These are phyloP conservation scores for Peromyscus nudipes DNA, from an alignment of 2,797 vertebrate genomes.

Conservation along the genomic window DNA sequence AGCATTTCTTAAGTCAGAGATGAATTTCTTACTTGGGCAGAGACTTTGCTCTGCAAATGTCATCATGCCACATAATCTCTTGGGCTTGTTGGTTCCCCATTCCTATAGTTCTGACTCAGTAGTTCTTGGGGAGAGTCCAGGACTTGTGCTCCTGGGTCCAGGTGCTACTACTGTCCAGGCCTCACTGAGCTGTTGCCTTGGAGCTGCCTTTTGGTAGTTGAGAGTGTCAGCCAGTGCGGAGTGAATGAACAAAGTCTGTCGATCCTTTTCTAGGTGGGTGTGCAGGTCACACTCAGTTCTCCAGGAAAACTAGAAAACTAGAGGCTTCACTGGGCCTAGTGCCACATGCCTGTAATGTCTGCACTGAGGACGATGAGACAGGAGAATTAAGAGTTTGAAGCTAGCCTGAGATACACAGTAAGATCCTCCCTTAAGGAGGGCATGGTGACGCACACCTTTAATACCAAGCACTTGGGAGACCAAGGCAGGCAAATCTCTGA, in stretches of 20 bases:
- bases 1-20: constrained; percentile 5
- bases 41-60: not conserved
- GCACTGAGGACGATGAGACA: not conserved
- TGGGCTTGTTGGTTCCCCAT: not conserved
- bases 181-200: not conserved
- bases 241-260: not conserved
- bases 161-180: not conserved
- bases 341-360: not conserved
- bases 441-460: not conserved
- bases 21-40: constrained; percentile 28
- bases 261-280: constrained; percentile 58
- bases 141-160: not conserved
- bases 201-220: not conserved
- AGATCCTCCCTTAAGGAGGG: not conserved
- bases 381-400: not conserved
- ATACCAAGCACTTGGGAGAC: not conserved
- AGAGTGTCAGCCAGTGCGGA: constrained; percentile 20
- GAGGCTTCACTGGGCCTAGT: not conserved
- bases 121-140: not conserved
- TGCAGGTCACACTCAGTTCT: not conserved
- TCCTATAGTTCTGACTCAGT: not conserved
- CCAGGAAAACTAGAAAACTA: not conserved
- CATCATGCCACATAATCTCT: not conserved
- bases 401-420: not conserved
- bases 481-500: not conserved